Conservation (phyloP, 2,797 vertebrate genomes). For the Erpetoichthys calabaricus region DNA sequence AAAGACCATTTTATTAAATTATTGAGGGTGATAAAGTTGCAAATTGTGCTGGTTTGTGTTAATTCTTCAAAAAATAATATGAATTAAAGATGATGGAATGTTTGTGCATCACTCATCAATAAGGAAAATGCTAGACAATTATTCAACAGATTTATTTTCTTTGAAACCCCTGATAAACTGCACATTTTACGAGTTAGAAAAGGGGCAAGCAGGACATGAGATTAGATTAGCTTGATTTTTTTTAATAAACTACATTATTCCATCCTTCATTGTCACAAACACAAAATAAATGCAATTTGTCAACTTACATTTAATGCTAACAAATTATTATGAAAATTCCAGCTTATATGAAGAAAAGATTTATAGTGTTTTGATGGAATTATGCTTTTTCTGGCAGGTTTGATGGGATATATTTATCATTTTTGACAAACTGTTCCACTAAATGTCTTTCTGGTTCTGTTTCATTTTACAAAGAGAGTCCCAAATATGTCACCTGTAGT, state of each 20-base stretch:
- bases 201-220: conserved; percentile 15
- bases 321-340: conserved; percentile 62
- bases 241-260: conserved; percentile 25
- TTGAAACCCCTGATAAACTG: conserved; percentile 20
- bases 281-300: conserved; percentile 61
- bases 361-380: conserved; percentile 82
- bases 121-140: no score
- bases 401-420: conserved; percentile 84
- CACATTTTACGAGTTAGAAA: conserved; percentile 29
- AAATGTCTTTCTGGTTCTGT: conserved; percentile 53
- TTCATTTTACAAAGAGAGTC: conserved; percentile 49
- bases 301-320: conserved; percentile 58
- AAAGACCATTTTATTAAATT: no score
- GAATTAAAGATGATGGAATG: no score
- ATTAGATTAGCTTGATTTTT: not conserved
- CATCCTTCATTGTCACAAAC: conserved; percentile 23
- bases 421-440: conserved; percentile 66
- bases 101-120: no score
- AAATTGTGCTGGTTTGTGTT: no score
- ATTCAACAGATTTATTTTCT: conserved; percentile 1
- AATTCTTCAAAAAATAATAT: no score
- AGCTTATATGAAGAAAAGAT: conserved; percentile 68
- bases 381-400: conserved; percentile 57
- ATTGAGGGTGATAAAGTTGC: no score
- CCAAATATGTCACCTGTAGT: conserved; percentile 78